Evolutionary conservation across 2,113 vertebrate genomes (phyloP), one percentile per base, ranked within the genome.

Genomic region (Silurus glanis): DNA sequence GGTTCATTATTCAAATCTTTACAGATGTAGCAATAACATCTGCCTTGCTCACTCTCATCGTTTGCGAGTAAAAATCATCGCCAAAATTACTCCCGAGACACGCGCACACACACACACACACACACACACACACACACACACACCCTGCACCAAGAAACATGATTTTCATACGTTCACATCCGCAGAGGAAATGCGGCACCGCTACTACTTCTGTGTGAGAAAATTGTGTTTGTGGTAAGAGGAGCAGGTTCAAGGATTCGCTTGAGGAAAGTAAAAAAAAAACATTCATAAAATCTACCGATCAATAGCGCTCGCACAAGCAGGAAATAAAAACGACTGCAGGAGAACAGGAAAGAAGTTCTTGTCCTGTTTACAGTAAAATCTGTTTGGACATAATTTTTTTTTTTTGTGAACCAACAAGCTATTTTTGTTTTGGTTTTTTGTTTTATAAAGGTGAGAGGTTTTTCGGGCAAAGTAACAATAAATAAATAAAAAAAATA

Each of bases 401-500:
- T 37, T 37, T 37, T 37, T 2, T 58, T 89, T 92, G 91, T 90
- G 88, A 93, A 90, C 87, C 87, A 91, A 89, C 88, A 87, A 84
- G 90, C 85, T 91, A 91, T 93, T n/a, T n/a, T n/a, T n/a, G n/a
- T n/a, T n/a, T n/a, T n/a, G n/a, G n/a, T 74, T 87, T 92, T 93
- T 92, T 93, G 93, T 93, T 92, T 59, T 19, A 58, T 93, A 81
- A 89, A 91, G 75, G 51, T 71, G 88, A 90, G 59, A 83, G 88
- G 89, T 87, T 87, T n/a, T n/a, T n/a, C n/a, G n/a, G n/a, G n/a
- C n/a, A n/a, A n/a, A n/a, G n/a, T n/a, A n/a, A n/a, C n/a, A n/a
- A n/a, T n/a, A n/a, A n/a, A n/a, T n/a, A n/a, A n/a, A n/a, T n/a
- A n/a, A n/a, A n/a, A n/a, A n/a, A n/a, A 56, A 56, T 1, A 72